Base-by-base conservation (phyloP, 2,888 invertebrate species). In the Meteorus colon region DNA sequence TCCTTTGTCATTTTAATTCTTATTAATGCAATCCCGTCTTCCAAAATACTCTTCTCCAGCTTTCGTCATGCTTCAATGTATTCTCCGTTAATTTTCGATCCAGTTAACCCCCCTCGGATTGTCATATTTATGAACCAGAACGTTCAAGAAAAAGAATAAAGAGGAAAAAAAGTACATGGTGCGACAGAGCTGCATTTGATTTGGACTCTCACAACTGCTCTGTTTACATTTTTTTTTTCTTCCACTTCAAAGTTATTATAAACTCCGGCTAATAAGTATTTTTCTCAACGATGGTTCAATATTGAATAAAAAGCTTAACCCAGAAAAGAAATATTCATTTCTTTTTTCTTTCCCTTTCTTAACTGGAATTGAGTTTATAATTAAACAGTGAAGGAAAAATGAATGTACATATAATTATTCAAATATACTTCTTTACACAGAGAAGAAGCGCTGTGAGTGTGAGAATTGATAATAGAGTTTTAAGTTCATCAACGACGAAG, bases 1-100 rank as follows among this genome's bases (percentile, higher is more conserved):
- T 27, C 78, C 34, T 78, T 78, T 79, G 77, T 79, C 70, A 79
- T 79, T 79, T 76, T 79, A 79, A 79, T 79, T 79, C 74, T 78
- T 79, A 79, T 79, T 79, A 79, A 79, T 79, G 74, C 78, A 76
- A 59, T 72, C 71, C 48, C 63, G 34, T 72, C 66, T 48, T 29
- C 41, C 48, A 31, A 55, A 37, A 55, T 24, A 65, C 37, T 37
- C 37, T 19, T 65, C 19, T 68, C 69, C 60, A 70, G 51, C 73
- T 73, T 75, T 70, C 73, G 45, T 75, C 67, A 74, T 55, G 19
- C 55, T 19, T 19, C n/a, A 55, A 19, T 19, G 76, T 78, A 75
- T 79, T 73, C 77, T 76, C 72, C 60, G 77, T 77, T 79, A 79
- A 79, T 79, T 79, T 76, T 76, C 76, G 75, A 77, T 79, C 79